These are phyloP conservation scores for Strix occidentalis DNA, from an alignment of 2,797 vertebrate genomes.

Conservation along the genomic window DNA sequence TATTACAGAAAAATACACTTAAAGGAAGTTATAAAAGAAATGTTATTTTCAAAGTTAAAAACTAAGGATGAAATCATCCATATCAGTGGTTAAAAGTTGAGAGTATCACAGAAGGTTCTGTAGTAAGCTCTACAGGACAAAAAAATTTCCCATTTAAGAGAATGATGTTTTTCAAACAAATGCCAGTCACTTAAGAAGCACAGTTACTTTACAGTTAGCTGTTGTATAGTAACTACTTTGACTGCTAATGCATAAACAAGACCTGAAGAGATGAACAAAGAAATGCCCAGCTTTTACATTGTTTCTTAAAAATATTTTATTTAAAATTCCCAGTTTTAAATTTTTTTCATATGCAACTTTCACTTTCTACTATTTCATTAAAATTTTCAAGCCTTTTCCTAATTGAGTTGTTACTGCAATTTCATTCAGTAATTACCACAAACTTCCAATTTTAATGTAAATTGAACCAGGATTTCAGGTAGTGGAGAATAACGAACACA, in stretches of 20 bases:
- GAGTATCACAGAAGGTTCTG: neutral
- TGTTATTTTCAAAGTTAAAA: neutral
- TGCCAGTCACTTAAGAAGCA: neutral
- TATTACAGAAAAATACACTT: neutral
- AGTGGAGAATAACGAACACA: neutral
- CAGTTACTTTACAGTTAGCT: neutral
- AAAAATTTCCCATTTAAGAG: neutral
- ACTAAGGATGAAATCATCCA: neutral
- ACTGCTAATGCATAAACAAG: neutral
- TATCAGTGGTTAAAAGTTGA: neutral
- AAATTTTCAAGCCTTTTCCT: neutral
- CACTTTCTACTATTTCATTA: neutral
- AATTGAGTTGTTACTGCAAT: neutral
- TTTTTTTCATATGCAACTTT: neutral
- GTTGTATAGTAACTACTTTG: neutral
- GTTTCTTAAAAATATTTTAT: neutral
- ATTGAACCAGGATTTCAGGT: neutral
- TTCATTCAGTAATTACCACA: neutral
- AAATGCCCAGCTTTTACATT: neutral
- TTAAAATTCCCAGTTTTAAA: neutral
- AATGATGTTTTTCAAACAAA: neutral
- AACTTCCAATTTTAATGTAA: neutral
- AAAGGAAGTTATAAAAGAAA: neutral
- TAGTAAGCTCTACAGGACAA: neutral
- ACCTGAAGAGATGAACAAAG: neutral